Conservation (phyloP, 2,113 vertebrate species). For the Athene cunicularia region DNA sequence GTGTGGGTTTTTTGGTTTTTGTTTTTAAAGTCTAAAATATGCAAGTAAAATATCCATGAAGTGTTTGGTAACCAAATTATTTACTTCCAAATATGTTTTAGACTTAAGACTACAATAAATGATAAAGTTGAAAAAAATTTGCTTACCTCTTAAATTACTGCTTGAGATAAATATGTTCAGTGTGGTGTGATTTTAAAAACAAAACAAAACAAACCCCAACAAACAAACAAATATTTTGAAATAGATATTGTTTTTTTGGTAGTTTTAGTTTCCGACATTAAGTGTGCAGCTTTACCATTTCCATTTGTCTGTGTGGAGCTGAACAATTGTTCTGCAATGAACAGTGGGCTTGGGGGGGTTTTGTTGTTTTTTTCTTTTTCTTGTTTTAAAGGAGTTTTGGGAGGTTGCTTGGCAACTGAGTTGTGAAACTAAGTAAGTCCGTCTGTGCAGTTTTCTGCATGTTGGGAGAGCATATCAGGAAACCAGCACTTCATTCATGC, state of each 20-base stretch:
- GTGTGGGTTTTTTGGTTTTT: neutral
- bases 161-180: neutral
- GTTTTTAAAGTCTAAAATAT: neutral
- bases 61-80: neutral
- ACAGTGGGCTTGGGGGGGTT: accelerated
- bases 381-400: neutral
- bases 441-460: neutral
- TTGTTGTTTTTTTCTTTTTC: neutral
- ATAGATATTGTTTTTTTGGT: neutral
- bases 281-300: neutral
- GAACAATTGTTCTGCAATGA: neutral
- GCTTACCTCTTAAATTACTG: neutral
- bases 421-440: neutral
- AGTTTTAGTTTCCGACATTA: neutral
- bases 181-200: neutral
- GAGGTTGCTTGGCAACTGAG: neutral
- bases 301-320: neutral
- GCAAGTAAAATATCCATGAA: neutral
- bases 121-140: neutral
- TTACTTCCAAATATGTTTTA: neutral
- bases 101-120: neutral
- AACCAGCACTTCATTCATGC: neutral
- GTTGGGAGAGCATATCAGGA: neutral
- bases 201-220: neutral
- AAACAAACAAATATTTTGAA: neutral